Conservation (phyloP, 2,888 invertebrate genomes). For the Papilio gigon region DNA sequence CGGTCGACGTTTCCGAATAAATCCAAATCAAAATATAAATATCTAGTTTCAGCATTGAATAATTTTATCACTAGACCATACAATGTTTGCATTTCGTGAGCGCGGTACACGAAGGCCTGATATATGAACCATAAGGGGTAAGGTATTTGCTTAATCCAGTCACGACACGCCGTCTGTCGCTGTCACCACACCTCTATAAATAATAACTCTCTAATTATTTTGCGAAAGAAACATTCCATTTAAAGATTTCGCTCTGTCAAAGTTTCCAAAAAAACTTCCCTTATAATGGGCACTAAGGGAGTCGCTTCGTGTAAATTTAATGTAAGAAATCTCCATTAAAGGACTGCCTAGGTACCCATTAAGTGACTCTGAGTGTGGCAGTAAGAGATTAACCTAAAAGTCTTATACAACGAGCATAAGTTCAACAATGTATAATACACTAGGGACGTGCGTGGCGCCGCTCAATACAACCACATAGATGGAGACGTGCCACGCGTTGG, state of each 20-base stretch:
- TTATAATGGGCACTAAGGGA: too few relatives aligned
- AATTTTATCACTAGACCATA: constrained; percentile 16
- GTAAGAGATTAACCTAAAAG: background rate
- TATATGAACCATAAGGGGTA: constrained; percentile 16
- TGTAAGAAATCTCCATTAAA: too few relatives aligned
- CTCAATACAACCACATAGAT: constrained; percentile 19
- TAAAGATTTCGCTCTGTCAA: too few relatives aligned
- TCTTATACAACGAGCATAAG: background rate
- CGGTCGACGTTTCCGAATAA: background rate
- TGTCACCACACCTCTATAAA: constrained; percentile 10
- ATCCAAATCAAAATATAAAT: constrained; percentile 3
- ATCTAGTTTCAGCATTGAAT: constrained; percentile 10
- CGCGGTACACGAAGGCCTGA: constrained; percentile 29
- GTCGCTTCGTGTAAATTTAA: too few relatives aligned
- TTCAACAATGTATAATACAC: constrained; percentile 30
- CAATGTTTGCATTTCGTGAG: constrained; percentile 29
- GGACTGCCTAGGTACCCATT: too few relatives aligned
- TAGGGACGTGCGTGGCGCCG: constrained; percentile 16
- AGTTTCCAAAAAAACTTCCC: too few relatives aligned
- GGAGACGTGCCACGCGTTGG: constrained; percentile 34
- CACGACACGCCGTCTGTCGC: constrained; percentile 19
- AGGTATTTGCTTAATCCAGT: constrained; percentile 28
- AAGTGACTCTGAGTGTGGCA: too few relatives aligned
- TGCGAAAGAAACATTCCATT: background rate
- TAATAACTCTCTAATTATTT: background rate